Evolutionary conservation across 2,113 vertebrate genomes (phyloP).

Genomic region (Alces alces): DNA sequence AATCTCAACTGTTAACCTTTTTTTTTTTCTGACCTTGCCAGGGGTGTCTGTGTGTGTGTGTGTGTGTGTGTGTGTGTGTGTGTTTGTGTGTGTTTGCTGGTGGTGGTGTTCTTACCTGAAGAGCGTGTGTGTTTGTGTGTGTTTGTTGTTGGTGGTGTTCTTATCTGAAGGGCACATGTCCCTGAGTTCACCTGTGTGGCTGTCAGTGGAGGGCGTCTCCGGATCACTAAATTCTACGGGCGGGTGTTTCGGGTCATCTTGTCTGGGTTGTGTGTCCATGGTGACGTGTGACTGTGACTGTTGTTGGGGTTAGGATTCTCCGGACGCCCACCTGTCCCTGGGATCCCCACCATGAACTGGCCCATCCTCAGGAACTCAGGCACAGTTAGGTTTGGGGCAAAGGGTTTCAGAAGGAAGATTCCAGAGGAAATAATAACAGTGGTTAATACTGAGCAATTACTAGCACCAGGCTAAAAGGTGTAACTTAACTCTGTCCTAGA

Average conservation of each 20-base stretch:
- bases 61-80: too few species aligned
- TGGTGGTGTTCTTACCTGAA: too few species aligned
- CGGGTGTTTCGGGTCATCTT: neutral
- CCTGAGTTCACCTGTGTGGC: neutral
- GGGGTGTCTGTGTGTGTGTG: too few species aligned
- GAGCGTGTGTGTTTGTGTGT: neutral
- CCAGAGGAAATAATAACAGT: neutral
- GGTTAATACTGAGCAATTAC: neutral
- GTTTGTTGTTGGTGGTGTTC: neutral
- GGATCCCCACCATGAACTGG: neutral
- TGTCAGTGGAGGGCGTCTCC: neutral
- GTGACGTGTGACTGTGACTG: fast-evolving
- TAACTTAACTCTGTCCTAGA: neutral
- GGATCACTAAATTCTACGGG: neutral
- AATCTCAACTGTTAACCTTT: neutral
- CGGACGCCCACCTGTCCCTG: too few species aligned
- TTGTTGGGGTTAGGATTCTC: neutral
- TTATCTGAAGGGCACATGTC: neutral
- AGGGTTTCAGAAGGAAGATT: neutral
- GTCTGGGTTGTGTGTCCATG: neutral
- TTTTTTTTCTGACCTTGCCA: neutral
- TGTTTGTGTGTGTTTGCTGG: too few species aligned
- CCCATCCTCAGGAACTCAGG: neutral
- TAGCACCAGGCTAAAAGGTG: neutral
- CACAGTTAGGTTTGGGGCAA: neutral